Percentiles rank a stretch among this genome's conserved stretches.
phyloP scores from a whole-genome alignment of 2,888 invertebrate species.

The Parapristionchus giblindavisi region DNA sequence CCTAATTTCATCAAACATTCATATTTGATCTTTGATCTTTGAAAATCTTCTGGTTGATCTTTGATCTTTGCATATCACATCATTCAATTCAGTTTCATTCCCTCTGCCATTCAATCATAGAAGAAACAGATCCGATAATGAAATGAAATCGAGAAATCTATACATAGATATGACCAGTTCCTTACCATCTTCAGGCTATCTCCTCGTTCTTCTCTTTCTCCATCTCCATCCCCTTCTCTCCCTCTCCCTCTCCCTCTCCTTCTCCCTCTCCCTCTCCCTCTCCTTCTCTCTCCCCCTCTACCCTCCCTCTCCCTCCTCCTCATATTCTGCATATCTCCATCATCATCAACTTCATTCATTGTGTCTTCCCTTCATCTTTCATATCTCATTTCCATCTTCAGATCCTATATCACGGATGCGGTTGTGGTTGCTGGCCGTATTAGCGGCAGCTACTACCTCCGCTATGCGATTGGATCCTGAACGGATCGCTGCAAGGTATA shows the following conservation, averaged over 20 bases:
- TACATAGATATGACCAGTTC: no score
- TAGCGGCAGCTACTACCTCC: background rate
- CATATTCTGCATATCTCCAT: slow-evolving; percentile 11
- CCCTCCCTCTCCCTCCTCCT: no score
- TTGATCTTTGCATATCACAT: no score
- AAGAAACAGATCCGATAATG: no score
- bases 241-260: background rate
- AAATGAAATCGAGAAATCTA: no score
- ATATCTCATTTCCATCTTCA: background rate
- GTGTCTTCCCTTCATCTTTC: slow-evolving; percentile 1
- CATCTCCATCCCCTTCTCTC: background rate
- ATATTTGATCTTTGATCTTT: no score
- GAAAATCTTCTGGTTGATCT: no score
- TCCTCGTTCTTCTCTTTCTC: slow-evolving; percentile 16
- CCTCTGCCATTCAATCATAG: no score
- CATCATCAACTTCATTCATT: slow-evolving; percentile 9
- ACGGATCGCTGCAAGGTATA: slow-evolving; percentile 60
- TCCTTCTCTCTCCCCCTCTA: background rate
- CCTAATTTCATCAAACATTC: no score
- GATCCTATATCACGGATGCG: slow-evolving; percentile 30
- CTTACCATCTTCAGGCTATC: no score
- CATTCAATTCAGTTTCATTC: no score
- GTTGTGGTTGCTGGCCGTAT: slow-evolving; percentile 23
- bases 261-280: slow-evolving; percentile 5
- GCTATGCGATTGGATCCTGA: slow-evolving; percentile 64